A percentile compares a stretch with the other conserved stretches of the same genome.
Evolutionary conservation across 2,888 invertebrate genomes (phyloP).

Genomic region (Sylvicola fuscatus): DNA sequence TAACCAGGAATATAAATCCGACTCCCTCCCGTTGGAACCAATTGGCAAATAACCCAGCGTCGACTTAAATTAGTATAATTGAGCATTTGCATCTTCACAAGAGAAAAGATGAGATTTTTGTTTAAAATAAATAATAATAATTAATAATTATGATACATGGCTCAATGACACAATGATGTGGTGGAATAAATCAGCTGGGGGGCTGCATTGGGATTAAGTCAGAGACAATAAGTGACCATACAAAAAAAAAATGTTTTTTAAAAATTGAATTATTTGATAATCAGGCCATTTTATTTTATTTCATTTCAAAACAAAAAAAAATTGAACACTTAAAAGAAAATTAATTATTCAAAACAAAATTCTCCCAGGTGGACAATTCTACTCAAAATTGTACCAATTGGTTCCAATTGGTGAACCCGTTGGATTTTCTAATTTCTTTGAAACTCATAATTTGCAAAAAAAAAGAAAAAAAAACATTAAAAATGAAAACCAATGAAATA

Average conservation of each 20-base stretch:
- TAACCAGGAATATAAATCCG: slow-evolving; percentile 12
- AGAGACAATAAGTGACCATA: too few species aligned
- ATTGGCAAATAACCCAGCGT: slow-evolving; percentile 10
- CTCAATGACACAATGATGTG: too few species aligned
- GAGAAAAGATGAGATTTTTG: too few species aligned
- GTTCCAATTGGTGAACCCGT: slow-evolving; percentile 16
- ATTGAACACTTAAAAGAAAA: slow-evolving; percentile 6
- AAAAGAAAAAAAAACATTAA: slow-evolving; percentile 1
- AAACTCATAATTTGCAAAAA: slow-evolving; percentile 1
- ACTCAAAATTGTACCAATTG: slow-evolving; percentile 11
- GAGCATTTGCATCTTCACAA: too few species aligned
- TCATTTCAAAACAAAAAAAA: slow-evolving; percentile 2
- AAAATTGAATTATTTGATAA: not conserved
- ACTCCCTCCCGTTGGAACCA: slow-evolving; percentile 15
- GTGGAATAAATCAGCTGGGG: too few species aligned
- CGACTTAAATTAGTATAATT: too few species aligned
- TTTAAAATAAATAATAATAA: too few species aligned
- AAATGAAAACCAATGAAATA: not conserved
- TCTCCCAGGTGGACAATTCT: slow-evolving; percentile 9
- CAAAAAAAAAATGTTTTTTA: too few species aligned
- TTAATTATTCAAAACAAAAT: slow-evolving; percentile 7
- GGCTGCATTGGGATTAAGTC: too few species aligned
- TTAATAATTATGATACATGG: too few species aligned
- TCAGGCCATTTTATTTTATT: slow-evolving; percentile 4
- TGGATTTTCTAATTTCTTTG: slow-evolving; percentile 11